Evolutionary conservation across 2,888 invertebrate genomes (phyloP), one percentile per base, ranked within the genome.

Genomic region (Brachypterus glaber): DNA sequence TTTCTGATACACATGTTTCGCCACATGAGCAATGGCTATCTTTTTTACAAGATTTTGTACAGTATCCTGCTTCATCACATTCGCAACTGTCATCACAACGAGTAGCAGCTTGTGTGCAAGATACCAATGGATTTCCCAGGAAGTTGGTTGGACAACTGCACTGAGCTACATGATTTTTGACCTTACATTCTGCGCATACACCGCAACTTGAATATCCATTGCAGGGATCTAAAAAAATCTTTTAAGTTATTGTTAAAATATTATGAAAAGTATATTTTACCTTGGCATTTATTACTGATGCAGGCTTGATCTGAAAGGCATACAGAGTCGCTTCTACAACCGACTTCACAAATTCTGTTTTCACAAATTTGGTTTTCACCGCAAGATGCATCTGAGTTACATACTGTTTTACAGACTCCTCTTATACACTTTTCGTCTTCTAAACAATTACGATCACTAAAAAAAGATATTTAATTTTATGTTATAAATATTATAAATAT

Each of bases 351-450:
- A 45, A 90, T 72, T 52, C 89, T 74, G 53, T 84, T 86, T 61
- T 86, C 84, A 56, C 92, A 92, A 52, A 92, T 88, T 63, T 89
- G 85, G 48, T 84, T 81, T 9, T 74, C 70, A 13, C 76, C 76
- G 56, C 91, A 92, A 41, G 82, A 79, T 9, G 79, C 74, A 59
- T 92, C 90, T 35, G 81, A 86, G 58, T 89, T 91, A 58, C 91
- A 92, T 17, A 91, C 79, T 2, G 82, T 73, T 62, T 84, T 81
- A 57, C 91, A 91, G 35, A 82, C 75, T 30, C 87, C 88, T 37
- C 78, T 73, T 47, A 89, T 77, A 61, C 92, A 92, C 50, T 85
- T 78, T 64, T 91, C 90, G 56, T 89, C 86, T 11, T 83, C 77
- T 45, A 90, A 67, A 57, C 92, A 92, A 52, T 84, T 79, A 30